phyloP scores from a whole-genome alignment of 2,113 vertebrate species.

The Sapajus apella region DNA sequence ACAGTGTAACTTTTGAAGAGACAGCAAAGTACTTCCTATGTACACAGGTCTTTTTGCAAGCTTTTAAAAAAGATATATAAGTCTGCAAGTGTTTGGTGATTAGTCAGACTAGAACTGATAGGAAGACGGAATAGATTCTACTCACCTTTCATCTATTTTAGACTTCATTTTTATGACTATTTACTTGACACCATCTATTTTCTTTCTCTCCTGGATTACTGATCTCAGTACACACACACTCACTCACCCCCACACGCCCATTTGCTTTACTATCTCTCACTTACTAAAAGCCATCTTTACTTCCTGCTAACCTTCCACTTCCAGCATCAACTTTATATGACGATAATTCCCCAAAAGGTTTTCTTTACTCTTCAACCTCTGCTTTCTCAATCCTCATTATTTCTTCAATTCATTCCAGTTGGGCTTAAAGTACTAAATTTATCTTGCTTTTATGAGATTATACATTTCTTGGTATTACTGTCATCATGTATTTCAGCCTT shows the following conservation, averaged over 20 bases:
- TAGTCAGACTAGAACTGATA: not conserved
- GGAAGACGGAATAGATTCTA: not conserved
- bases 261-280: not conserved
- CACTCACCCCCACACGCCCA: not conserved
- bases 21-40: not conserved
- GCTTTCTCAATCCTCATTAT: not conserved
- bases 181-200: not conserved
- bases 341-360: not conserved
- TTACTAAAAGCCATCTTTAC: not conserved
- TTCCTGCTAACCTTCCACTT: not conserved
- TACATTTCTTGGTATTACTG: not conserved
- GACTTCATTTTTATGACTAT: not conserved
- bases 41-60: not conserved
- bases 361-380: not conserved
- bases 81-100: not conserved
- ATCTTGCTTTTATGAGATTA: not conserved
- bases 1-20: not conserved
- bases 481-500: not conserved
- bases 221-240: not conserved
- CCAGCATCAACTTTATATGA: not conserved
- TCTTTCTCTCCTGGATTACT: not conserved
- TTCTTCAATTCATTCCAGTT: not conserved
- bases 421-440: not conserved
- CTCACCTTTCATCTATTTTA: not conserved
- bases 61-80: not conserved